Evolutionary conservation across 1,140 invertebrate genomes (phyloP), one percentile per base, ranked within the genome.

Genomic region (Streblospio benedicti): DNA sequence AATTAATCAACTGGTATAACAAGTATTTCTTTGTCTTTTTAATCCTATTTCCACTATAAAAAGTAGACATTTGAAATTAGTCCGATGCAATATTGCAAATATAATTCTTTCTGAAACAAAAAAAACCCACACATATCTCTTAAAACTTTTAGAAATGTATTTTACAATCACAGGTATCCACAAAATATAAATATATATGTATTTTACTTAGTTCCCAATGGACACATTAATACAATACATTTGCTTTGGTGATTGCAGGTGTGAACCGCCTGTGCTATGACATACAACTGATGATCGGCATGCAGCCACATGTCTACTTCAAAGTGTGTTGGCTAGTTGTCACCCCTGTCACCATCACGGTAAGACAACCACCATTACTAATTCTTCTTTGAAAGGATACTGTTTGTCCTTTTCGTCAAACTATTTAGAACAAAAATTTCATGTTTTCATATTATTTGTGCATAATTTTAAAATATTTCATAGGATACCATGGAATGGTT

Each of bases 261-360:
- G 49, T 31, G 16, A 45, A 61, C 9, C 31, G 49, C 27, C 33
- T 61, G 27, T 52, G 30, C 54, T 23, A 49, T 6, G 52, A 61
- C 53, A 61, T 61, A 14, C 28, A 45, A 43, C 33, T 32, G 53
- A 61, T 61, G 60, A 16, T 61, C 20, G 53, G 53, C 9, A 28
- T 28, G 28, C 44, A 35, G 38, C 60, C 60, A 3, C 45, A 31
- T 44, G 16, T 5, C 6, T 61, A 52, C 32, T 61, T 41, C 30
- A 61, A 54, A 32, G 31, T 61, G n/a, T 47, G 44, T n/a, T 61
- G 60, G 60, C 33, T 28, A 25, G 25, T 9, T 16, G 28, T 61
- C 43, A 57, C 52, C 16, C 60, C 60, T 23, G n/a, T 49, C 12
- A 45, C 51, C 23, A 31, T 61, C 16, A 20, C 57, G 25, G 59